Conservation (phyloP, 2,888 invertebrate species). For the Deroplatys truncata region DNA sequence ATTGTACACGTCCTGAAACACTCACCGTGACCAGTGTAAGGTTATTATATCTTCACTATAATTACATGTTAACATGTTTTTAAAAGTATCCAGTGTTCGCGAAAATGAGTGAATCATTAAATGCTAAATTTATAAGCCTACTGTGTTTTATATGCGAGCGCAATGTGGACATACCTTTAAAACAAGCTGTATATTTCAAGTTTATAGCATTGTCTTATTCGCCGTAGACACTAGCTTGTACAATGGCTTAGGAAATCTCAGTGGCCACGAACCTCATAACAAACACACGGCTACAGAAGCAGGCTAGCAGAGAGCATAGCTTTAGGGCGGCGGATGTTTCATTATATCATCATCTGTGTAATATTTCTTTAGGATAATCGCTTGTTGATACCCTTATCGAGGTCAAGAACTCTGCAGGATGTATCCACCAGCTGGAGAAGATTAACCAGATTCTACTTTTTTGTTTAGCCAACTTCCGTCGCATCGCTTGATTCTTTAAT, state of each 20-base stretch:
- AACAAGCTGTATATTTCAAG: too few relatives aligned
- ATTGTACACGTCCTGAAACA: neutral
- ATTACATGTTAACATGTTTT: neutral
- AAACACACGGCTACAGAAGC: neutral
- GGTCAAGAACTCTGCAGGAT: neutral
- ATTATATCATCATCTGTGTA: neutral
- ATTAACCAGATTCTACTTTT: neutral
- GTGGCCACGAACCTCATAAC: neutral
- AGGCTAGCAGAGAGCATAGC: too few relatives aligned
- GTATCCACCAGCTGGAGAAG: neutral
- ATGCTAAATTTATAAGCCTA: neutral
- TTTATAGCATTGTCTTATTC: too few relatives aligned
- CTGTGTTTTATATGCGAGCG: neutral
- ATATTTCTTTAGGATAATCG: neutral
- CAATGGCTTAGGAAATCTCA: neutral
- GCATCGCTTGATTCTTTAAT: neutral
- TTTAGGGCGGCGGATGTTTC: neutral
- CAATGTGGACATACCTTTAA: too few relatives aligned
- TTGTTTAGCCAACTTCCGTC: neutral
- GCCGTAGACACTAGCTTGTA: too few relatives aligned
- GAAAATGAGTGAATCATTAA: neutral
- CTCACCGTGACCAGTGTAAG: neutral
- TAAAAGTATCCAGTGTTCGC: neutral
- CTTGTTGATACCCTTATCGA: neutral
- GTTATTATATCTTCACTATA: neutral